phyloP scores from a whole-genome alignment of 2,113 vertebrate species.

The Cynoglossus semilaevis region DNA sequence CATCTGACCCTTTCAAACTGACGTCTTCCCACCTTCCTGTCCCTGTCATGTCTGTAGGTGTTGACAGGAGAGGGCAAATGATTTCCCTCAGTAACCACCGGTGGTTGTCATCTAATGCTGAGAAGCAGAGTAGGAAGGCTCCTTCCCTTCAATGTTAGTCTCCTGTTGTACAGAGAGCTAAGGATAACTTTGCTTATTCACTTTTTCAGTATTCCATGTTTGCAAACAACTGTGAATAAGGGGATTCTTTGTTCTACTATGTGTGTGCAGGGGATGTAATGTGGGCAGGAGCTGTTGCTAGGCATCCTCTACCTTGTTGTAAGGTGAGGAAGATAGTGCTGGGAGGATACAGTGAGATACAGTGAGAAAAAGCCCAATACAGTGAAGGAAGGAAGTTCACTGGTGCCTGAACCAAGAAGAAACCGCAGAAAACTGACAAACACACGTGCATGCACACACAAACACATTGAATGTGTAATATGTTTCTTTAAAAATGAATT shows the following conservation, averaged over 20 bases:
- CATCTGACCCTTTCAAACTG: background rate
- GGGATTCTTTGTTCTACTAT: conserved; percentile 55
- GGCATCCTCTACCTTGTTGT: conserved; percentile 66
- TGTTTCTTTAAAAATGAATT: too few species aligned
- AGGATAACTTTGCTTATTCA: conserved; percentile 8
- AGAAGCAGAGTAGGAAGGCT: too few species aligned
- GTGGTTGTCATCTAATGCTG: too few species aligned
- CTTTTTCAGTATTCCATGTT: conserved; percentile 16
- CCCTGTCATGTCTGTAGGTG: conserved; percentile 5
- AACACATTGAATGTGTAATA: too few species aligned
- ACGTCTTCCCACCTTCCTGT: too few species aligned
- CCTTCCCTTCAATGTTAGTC: too few species aligned
- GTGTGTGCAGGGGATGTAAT: background rate
- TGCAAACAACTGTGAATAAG: conserved; percentile 52
- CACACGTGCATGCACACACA: conserved; percentile 32
- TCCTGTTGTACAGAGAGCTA: background rate
- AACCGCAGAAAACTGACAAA: conserved; percentile 37
- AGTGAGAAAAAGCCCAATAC: conserved; percentile 5
- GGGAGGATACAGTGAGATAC: conserved; percentile 33
- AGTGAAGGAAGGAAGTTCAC: conserved; percentile 25
- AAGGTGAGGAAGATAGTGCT: conserved; percentile 55
- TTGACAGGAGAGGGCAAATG: conserved; percentile 14
- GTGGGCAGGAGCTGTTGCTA: conserved; percentile 62
- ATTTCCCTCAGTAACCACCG: conserved; percentile 8
- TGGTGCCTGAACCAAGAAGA: conserved; percentile 39